Base-by-base conservation (phyloP, 2,113 vertebrate genomes). In the Pseudorectes ferrugineus region DNA sequence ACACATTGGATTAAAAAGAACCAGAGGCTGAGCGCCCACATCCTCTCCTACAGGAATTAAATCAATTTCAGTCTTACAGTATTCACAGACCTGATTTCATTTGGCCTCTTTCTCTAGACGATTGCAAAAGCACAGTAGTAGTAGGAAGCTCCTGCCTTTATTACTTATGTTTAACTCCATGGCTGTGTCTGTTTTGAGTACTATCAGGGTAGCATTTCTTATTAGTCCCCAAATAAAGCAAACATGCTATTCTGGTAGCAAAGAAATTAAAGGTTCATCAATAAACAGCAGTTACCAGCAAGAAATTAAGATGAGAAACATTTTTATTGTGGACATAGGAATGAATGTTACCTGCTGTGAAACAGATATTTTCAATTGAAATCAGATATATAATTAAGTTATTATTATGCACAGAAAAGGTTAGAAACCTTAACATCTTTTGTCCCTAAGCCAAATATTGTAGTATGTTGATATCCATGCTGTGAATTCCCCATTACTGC, bases 361-460 rank as follows among this genome's bases (percentile, higher is more conserved):
- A 88, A 92, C 35, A 88, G 87, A 52, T 25, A 89, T 95, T 97
- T 95, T 94, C 26, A 51, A 92, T 28, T 96, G 45, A 93, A 95
- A 79, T 88, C 78, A 89, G 86, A 81, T 51, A 29, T 86, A 82
- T 95, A 93, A 92, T 96, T 97, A 96, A 95, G 55, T 74, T 88
- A 58, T 70, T 85, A 85, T 85, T 96, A 94, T 46, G 54, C 89
- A 77, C 36, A 52, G 82, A 54, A 96, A 89, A 93, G 83, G 80
- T 83, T 88, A 93, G 84, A 92, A 95, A 89, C 89, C 71, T 81
- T 96, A 61, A 89, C 92, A 70, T 65, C 91, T 89, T 95, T 95
- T 91, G 82, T 85, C 82, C 84, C 42, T 79, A 74, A 93, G 77
- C 92, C 51, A 97, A 83, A 66, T 95, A 79, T 65, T 85, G 73